Base-by-base conservation (phyloP, 2,113 vertebrate species). In the Microcebus lehilahytsara region DNA sequence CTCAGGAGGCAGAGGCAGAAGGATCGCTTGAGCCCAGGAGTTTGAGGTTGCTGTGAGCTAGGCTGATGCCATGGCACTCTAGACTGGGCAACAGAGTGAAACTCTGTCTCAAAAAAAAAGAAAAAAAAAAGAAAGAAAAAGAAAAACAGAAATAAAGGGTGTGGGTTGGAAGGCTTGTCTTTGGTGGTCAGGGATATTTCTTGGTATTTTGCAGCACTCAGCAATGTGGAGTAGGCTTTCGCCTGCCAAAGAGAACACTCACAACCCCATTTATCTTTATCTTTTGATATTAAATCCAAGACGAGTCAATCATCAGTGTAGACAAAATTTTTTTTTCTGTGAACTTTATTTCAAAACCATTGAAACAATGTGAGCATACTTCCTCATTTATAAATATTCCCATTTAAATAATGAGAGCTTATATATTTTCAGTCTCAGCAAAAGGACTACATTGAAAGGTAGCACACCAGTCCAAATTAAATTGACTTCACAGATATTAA, bases 261-360 rank as follows among this genome's bases (percentile, higher is more conserved):
- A 27, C 11, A 37, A 9, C 12, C 79, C 37, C 32, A 10, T 72
- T 94, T 66, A 19, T 77, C n/a, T 94, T 93, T 37, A 42, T 30
- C 14, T 46, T 90, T 90, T 71, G 66, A 10, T 37, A 7, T 67
- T 40, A 85, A 58, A 79, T 58, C 46, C 53, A 51, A 94, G 80
- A 92, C 53, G 78, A 96, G n/a, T 16, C 79, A 96, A 66, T 62
- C 37, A 88, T 34, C 66, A 94, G 49, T 64, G 25, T 6, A 74
- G 6, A 66, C 46, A 62, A 4, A 4, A 9, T 75, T 77, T 77
- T 12, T 20, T 0, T 30, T 37, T 60, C 84, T 91, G 34, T 91
- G 9, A 96, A 34, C 17, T 97, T 97, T 98, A 98, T 98, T 98
- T 97, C 25, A 92, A 25, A 75, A 62, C 78, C 62, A 78, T 84